Evolutionary conservation across 2,888 invertebrate species (phyloP).

Genomic region (Himalopsyche anomala): DNA sequence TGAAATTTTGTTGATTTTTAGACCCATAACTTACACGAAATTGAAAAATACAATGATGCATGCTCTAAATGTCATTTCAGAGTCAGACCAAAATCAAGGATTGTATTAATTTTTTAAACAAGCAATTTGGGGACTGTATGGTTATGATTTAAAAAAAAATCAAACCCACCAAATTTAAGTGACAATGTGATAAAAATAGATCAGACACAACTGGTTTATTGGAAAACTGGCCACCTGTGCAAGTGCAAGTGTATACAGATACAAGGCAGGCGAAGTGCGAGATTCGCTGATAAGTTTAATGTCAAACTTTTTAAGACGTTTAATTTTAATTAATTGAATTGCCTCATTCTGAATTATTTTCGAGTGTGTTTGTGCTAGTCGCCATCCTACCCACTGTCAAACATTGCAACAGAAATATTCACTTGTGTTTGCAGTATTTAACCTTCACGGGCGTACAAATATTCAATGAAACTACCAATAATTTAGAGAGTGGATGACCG

Average conservation of each 20-base stretch:
- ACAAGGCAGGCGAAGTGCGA: neutral
- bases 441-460: conserved; percentile 58
- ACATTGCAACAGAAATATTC: conserved; percentile 55
- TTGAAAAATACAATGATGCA: too few relatives aligned
- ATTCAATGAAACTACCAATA: conserved; percentile 51
- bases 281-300: neutral
- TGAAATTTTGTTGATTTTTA: too few relatives aligned
- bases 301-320: neutral
- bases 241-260: neutral
- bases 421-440: conserved; percentile 45
- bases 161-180: neutral
- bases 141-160: too few relatives aligned
- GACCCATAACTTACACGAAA: too few relatives aligned
- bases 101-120: too few relatives aligned
- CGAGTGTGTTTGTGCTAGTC: conserved; percentile 36
- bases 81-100: too few relatives aligned
- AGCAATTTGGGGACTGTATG: too few relatives aligned
- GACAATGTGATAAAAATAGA: conserved; percentile 36
- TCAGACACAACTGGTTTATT: neutral
- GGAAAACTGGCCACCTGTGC: conserved; percentile 21
- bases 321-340: conserved; percentile 12
- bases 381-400: conserved; percentile 53
- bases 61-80: too few relatives aligned
- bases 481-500: conserved; percentile 60
- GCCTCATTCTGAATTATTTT: conserved; percentile 53